Base-by-base conservation (phyloP, 2,113 vertebrate genomes). In the Plestiodon gilberti region DNA sequence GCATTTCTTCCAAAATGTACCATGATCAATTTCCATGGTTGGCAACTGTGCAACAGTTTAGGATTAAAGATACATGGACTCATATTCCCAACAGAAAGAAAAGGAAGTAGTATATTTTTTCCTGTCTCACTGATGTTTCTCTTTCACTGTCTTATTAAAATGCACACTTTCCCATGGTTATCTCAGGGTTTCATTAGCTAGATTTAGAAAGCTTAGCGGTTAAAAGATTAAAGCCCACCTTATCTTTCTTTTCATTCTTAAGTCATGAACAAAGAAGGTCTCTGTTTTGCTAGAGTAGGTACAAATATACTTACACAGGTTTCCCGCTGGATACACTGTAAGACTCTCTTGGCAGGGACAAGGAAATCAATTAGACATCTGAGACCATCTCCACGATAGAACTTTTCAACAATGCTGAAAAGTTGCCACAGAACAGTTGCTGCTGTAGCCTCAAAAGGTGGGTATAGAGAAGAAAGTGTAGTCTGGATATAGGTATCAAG, bases 391-490 rank as follows among this genome's bases (percentile, higher is more conserved):
- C 97, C 96, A 1, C 95, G 89, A 87, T 98, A 97, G 90, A 96
- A 96, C 81, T 96, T 95, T 91, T 98, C 97, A 30, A 97, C 97
- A 88, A 97, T 95, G 0, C 96, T 95, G 94, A 98, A 97, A 57
- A 98, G 97, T 94, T 98, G 97, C 97, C 97, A 97, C 89, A 98
- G 94, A 81, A 98, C 96, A 0, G 97, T 97, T 92, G 95, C 95
- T 2, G 97, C 97, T 0, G 97, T 97, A 85, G 93, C 96, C 75
- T 93, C 96, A 87, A 97, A 97, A 25, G 97, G 97, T 2, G 94
- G 96, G 89, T 97, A 98, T n/a, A 97, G 91, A 0, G 93, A 94
- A 1, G 97, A 97, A 78, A 98, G 94, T 2, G 96, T 96, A 92
- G 90, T 96, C 95, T 97, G 97, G 86, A 98, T 97, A 43, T 96